These are phyloP conservation scores for Andrena cerasifolii DNA, from an alignment of 1,140 invertebrate species.

Conservation along the genomic window DNA sequence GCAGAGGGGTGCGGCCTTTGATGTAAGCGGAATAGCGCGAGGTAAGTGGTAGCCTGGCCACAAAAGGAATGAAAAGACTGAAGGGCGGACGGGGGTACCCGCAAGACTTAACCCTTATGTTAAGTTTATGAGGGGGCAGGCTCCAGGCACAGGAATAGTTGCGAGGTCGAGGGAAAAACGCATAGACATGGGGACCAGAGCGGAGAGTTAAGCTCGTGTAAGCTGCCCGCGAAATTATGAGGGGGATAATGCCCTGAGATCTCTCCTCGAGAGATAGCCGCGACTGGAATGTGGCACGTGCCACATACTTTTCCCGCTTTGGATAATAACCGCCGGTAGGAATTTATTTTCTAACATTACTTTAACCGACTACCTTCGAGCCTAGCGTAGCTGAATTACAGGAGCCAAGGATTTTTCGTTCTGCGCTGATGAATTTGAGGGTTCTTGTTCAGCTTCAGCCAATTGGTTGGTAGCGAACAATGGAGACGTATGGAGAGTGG, in stretches of 20 bases:
- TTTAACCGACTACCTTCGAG: neutral
- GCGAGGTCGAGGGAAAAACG: constrained; percentile 39
- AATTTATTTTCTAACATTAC: constrained; percentile 48
- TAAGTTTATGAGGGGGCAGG: constrained; percentile 70
- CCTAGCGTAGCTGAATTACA: constrained; percentile 8
- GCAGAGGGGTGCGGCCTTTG: constrained; percentile 57
- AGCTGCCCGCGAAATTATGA: constrained; percentile 76
- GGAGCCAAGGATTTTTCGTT: too few relatives aligned
- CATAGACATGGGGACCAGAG: constrained; percentile 47
- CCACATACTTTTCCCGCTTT: constrained; percentile 48
- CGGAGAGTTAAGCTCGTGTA: constrained; percentile 71
- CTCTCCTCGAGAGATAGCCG: constrained; percentile 55
- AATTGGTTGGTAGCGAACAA: too few relatives aligned
- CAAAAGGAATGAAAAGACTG: constrained; percentile 58
- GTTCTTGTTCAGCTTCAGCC: too few relatives aligned
- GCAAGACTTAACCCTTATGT: constrained; percentile 73
- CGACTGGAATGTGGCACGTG: constrained; percentile 53
- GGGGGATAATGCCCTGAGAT: constrained; percentile 72
- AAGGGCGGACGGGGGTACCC: neutral
- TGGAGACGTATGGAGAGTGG: too few relatives aligned
- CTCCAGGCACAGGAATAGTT: constrained; percentile 52
- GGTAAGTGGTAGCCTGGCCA: constrained; percentile 31
- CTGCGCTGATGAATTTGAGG: too few relatives aligned
- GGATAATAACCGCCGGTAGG: constrained; percentile 28
- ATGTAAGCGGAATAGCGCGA: constrained; percentile 43